Evolutionary conservation across 1,140 invertebrate genomes (phyloP), one percentile per base, ranked within the genome.

Genomic region (Hycleus phaleratus): DNA sequence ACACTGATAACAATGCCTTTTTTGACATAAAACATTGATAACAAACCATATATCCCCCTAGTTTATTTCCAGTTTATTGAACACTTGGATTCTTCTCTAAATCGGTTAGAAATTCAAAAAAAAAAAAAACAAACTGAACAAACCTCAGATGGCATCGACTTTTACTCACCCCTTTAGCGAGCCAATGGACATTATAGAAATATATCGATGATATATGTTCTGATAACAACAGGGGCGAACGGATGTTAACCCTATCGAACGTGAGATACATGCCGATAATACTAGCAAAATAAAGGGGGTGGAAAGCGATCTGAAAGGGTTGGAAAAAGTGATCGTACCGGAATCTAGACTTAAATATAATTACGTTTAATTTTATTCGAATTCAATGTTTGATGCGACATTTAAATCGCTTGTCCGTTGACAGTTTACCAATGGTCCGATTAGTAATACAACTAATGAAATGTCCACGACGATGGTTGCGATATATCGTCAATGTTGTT

Each of bases 1-100:
- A 46, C 44, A 46, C 51, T 39, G 52, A 55, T 55, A 55, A 46
- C 44, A 44, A 18, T 18, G 32, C 32, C 32, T 7, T 46, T 55
- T 55, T 55, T 47, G 52, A 49, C 55, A 57, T 57, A 57, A 57
- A 57, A 57, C 32, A 38, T 57, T 57, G 55, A 57, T 57, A 57
- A 49, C 55, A 49, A 18, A 43, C 48, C 55, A 57, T 57, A 57
- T 57, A 57, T 57, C 55, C 55, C 32, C 32, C 32, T 4, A 32
- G 43, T 57, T 49, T 58, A 58, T 11, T 52, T 58, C 57, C 57
- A 52, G 39, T 43, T 58, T 58, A 58, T 58, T 57, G 54, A 56
- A 46, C 55, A 57, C 55, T 57, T 49, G 55, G 55, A 57, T 48
- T 48, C 54, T 56, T 43, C 44, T 46, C 47, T 56, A 56, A 56